Base-by-base conservation (phyloP, 1,140 invertebrate genomes). In the Cotesia vestalis region DNA sequence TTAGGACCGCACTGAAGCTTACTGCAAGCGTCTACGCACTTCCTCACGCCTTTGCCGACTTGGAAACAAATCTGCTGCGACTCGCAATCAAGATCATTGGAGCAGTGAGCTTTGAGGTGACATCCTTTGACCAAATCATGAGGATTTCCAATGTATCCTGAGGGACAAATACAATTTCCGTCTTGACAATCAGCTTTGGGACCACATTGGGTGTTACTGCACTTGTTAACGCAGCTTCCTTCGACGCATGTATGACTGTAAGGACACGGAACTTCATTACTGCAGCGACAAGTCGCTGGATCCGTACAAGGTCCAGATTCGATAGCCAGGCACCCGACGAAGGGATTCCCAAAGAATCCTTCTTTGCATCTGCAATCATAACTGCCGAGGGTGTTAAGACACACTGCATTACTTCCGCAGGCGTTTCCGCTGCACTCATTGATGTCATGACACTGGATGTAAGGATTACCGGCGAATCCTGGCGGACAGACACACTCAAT, bases 1-100 rank as follows among this genome's bases (percentile, higher is more conserved):
- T 96, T 96, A 1, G 95, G 94, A 11, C 95, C 95, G 82, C 95
- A 97, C 78, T 96, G 94, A 8, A 94, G 87, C 84, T 95, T 94
- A 68, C 91, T 92, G 79, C 95, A 96, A 3, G 92, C 94, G 79
- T 96, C 94, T 1, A 96, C 90, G 84, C 94, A 96, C 82, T 94
- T 94, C 52, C 94, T 88, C 3, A 91, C 80, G 6, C 91, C 92
- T 86, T 91, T 92, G 36, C 91, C 90, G 52, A 94, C 79, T 86
- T 94, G 93, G 84, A 95, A 94, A 81, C 95, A 96, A 78, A 96
- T 96, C 86, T 96, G 91, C 8, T 91, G 90, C 75, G 91, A 89
- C 68, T 90, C 89, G 80, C 95, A 96, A 77, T 96, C 93, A 1
- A 91, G 88, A 83, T 96, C 93, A 73, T 93, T 94, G 52, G 88